Evolutionary conservation across 2,113 vertebrate genomes (phyloP).

Genomic region (Ophthalmolycus amberensis): DNA sequence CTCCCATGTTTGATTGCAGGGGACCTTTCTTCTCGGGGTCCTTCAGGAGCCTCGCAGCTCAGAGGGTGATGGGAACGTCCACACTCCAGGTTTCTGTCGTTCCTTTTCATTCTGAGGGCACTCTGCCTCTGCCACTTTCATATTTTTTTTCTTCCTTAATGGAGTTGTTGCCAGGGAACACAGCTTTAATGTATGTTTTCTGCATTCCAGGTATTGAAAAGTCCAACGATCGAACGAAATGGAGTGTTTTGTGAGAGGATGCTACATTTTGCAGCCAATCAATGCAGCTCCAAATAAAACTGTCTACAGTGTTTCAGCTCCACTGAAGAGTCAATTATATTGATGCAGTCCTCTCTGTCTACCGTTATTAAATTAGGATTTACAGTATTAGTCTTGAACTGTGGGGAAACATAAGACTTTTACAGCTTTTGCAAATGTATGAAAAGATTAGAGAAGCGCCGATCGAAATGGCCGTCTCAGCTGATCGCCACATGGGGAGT

Average conservation of each 20-base stretch:
- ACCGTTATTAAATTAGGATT: conserved; percentile 25
- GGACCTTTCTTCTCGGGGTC: conserved; percentile 14
- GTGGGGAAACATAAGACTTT: not conserved
- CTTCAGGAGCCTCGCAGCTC: conserved; percentile 15
- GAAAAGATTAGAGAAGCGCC: not conserved
- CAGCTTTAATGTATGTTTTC: not conserved
- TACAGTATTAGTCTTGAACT: not conserved
- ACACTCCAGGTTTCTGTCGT: conserved; percentile 21
- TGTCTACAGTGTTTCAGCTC: conserved; percentile 36
- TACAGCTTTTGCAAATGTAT: conserved; percentile 10
- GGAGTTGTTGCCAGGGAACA: conserved; percentile 7
- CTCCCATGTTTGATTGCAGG: conserved; percentile 48
- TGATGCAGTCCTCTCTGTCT: conserved; percentile 18
- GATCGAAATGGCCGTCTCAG: not conserved
- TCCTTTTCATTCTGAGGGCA: conserved; percentile 2
- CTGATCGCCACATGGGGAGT: not conserved
- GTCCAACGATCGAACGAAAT: conserved; percentile 1
- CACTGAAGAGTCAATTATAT: conserved; percentile 55
- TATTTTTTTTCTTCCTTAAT: not conserved
- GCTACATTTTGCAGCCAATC: conserved; percentile 36
- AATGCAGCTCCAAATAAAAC: conserved; percentile 37
- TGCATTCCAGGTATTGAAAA: conserved; percentile 20
- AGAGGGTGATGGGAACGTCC: not conserved
- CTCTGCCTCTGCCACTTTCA: not conserved
- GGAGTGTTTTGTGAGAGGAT: not conserved